Evolutionary conservation across 2,113 vertebrate genomes (phyloP).

Genomic region (Microcebus ravelobensis): DNA sequence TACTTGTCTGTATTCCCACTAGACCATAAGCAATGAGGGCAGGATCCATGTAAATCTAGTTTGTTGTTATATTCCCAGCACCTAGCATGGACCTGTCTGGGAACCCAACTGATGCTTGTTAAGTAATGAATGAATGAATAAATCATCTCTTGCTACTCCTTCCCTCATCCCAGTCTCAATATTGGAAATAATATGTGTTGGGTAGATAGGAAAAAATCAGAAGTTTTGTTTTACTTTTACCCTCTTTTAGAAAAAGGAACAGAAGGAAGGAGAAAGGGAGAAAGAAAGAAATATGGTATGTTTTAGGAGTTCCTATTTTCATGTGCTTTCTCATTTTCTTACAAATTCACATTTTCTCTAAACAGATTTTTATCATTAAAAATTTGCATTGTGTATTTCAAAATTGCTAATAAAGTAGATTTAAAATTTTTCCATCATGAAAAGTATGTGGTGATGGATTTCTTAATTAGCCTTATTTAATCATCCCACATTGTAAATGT

Average conservation of each 20-base stretch:
- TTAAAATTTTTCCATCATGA: not conserved
- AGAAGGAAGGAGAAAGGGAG: conserved; percentile 8
- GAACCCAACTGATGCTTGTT: not conserved
- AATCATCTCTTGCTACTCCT: not conserved
- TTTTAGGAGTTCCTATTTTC: conserved; percentile 61
- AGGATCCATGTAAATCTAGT: not conserved
- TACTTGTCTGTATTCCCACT: not conserved
- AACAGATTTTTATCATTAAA: conserved; percentile 53
- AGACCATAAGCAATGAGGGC: not conserved
- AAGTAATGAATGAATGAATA: not conserved
- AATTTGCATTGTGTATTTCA: not conserved
- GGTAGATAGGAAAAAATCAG: not conserved
- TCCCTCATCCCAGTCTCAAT: not conserved
- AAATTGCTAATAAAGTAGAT: not conserved
- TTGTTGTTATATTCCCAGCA: not conserved
- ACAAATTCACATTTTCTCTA: conserved; percentile 41
- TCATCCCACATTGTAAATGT: not conserved
- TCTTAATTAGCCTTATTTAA: not conserved
- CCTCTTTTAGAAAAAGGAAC: conserved; percentile 47
- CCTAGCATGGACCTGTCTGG: not conserved
- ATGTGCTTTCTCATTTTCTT: not conserved
- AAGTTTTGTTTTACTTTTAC: conserved; percentile 47
- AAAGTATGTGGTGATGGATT: not conserved
- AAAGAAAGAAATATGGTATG: not conserved
- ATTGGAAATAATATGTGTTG: conserved; percentile 21